phyloP scores from a whole-genome alignment of 2,797 vertebrate genomes.

The Phaenicophaeus curvirostris region DNA sequence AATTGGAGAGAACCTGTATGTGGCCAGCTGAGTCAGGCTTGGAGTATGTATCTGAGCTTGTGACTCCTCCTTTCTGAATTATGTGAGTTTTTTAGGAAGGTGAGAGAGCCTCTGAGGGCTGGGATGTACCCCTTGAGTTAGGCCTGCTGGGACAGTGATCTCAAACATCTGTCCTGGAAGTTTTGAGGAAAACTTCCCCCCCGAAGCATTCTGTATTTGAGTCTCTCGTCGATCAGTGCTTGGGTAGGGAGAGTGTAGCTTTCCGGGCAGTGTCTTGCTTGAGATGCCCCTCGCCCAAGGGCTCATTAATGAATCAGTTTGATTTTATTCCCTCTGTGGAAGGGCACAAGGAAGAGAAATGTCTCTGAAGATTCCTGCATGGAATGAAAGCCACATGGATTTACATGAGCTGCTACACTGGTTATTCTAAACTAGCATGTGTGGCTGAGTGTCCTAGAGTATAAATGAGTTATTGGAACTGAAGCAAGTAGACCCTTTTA shows the following conservation, averaged over 20 bases:
- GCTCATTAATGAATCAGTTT: neutral
- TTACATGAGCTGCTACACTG: neutral
- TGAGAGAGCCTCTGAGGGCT: neutral
- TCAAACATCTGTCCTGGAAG: neutral
- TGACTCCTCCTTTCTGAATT: neutral
- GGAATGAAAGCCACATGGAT: neutral
- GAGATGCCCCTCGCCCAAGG: neutral
- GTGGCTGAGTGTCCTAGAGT: neutral
- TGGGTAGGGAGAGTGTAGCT: neutral
- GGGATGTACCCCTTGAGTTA: neutral
- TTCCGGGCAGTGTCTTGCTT: neutral
- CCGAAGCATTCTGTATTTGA: neutral
- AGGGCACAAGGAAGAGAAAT: neutral
- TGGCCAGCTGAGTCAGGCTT: neutral
- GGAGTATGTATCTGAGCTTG: neutral
- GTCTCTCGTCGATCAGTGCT: neutral
- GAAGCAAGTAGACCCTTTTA: conserved; percentile 10
- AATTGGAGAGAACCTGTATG: neutral
- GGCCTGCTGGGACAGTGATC: neutral
- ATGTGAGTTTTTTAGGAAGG: neutral
- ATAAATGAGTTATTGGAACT: conserved; percentile 3
- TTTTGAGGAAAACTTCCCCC: neutral
- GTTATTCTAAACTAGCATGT: neutral
- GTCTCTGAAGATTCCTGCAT: neutral
- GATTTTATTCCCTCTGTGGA: neutral